Percentiles rank a stretch among this genome's conserved stretches.
These are phyloP conservation scores for Cydia splendana DNA, from an alignment of 1,140 invertebrate species.

Conservation along the genomic window DNA sequence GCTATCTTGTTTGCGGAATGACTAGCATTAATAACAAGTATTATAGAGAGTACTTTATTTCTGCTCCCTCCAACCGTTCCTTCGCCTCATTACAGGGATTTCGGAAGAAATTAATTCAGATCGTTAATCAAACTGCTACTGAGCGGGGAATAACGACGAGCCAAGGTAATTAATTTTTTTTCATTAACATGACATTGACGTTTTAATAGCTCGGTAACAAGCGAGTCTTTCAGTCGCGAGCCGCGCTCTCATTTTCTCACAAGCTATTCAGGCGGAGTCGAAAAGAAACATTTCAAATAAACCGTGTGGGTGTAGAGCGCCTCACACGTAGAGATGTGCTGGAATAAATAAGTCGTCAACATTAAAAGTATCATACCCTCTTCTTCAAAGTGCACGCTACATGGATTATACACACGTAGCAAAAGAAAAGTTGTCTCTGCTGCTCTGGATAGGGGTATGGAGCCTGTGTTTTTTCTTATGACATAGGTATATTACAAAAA, in stretches of 20 bases:
- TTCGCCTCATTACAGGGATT: slow-evolving; percentile 56
- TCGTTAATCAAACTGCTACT: slow-evolving; percentile 60
- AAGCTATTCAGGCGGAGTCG: slow-evolving; percentile 5
- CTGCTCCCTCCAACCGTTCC: slow-evolving; percentile 40
- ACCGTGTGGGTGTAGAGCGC: neutral
- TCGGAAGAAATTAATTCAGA: slow-evolving; percentile 58
- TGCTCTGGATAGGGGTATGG: no score
- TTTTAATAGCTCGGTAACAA: slow-evolving; percentile 17
- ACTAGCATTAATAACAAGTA: slow-evolving; percentile 47
- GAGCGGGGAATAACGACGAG: slow-evolving; percentile 47
- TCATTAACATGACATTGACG: slow-evolving; percentile 8
- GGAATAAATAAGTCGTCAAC: no score
- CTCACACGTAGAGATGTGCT: slow-evolving; percentile 3
- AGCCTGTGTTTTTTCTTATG: no score
- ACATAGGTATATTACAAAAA: no score
- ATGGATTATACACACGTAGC: no score
- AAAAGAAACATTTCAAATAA: slow-evolving; percentile 25
- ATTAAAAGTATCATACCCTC: no score
- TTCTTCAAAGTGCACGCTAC: no score
- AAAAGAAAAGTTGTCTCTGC: no score
- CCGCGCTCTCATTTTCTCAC: slow-evolving; percentile 4
- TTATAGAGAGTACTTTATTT: slow-evolving; percentile 43
- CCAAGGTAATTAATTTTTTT: slow-evolving; percentile 42
- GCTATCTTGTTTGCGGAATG: slow-evolving; percentile 43
- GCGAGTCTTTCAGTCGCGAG: slow-evolving; percentile 17